Evolutionary conservation across 2,888 invertebrate species (phyloP).

Genomic region (Tetramorium bicarinatum): DNA sequence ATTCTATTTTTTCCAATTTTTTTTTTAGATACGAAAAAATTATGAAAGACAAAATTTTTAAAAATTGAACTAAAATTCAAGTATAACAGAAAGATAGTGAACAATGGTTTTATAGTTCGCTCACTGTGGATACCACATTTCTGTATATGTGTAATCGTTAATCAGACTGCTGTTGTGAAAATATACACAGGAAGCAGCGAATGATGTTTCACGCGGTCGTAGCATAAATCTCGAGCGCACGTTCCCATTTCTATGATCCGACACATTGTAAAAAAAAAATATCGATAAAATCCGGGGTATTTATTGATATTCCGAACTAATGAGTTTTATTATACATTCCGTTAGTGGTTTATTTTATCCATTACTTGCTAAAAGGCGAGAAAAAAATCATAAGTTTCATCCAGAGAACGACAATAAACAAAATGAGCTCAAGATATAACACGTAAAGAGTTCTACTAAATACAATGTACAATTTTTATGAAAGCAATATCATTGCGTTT

Average conservation of each 20-base stretch:
- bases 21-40: not conserved
- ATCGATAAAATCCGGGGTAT: constrained; percentile 7
- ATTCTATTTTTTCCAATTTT: not conserved
- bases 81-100: not conserved
- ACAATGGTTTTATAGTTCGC: constrained; percentile 16
- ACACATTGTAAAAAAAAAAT: constrained; percentile 17
- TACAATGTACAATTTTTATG: not conserved
- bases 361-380: too few relatives aligned
- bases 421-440: not conserved
- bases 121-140: constrained; percentile 39
- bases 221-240: constrained; percentile 47
- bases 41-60: not conserved
- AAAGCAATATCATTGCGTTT: too few relatives aligned
- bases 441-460: not conserved
- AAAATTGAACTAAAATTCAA: not conserved
- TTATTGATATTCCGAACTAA: constrained; percentile 13
- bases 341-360: not conserved
- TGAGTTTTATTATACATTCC: constrained; percentile 11
- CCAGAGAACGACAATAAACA: not conserved
- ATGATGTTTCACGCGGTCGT: constrained; percentile 41
- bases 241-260: constrained; percentile 22
- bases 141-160: constrained; percentile 42
- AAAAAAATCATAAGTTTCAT: constrained; percentile 13
- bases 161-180: constrained; percentile 52
- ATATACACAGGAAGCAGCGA: constrained; percentile 66